Evolutionary conservation across 1,140 invertebrate genomes (phyloP), one percentile per base, ranked within the genome.

Genomic region (Heterodera schachtii): DNA sequence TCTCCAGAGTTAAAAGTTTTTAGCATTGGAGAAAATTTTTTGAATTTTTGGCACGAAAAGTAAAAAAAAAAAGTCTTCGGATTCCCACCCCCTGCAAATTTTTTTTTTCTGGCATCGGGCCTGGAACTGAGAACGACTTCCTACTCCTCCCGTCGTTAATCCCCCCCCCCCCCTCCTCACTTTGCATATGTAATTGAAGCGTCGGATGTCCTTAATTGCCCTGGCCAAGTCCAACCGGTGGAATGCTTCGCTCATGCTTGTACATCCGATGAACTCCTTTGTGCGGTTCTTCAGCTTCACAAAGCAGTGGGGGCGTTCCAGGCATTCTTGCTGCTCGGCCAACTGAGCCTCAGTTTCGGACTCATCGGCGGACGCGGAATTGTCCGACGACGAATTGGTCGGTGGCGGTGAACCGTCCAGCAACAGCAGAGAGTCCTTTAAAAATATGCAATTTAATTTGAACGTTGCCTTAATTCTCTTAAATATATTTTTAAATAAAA

Each of bases 131-230:
- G n/a, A n/a, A n/a, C n/a, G n/a, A n/a, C n/a, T n/a, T n/a, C n/a
- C n/a, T n/a, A n/a, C n/a, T n/a, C n/a, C n/a, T n/a, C n/a, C n/a
- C n/a, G n/a, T n/a, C n/a, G n/a, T n/a, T n/a, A n/a, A n/a, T n/a
- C n/a, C n/a, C n/a, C n/a, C n/a, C n/a, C n/a, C n/a, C 31, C 31
- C 31, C 31, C 31, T 31, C 31, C 31, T 82, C 86, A 92, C 92
- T 88, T 96, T 95, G 87, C 95, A 96, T 85, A 98, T 96, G 91
- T 98, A 99, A 90, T 97, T 96, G 91, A 98, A 98, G 76, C 96
- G 92, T 75, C 95, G 93, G 19, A 95, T 94, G 91, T 99, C 96
- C 78, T 94, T 94, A 49, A 97, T 95, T 3, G 96, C 96, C 81
- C 94, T 95, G 78, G 94, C 93, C 91, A 98, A 96, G 91, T 98